These are phyloP conservation scores for Zygogramma bicolorata DNA, from an alignment of 2,888 invertebrate species.

Conservation along the genomic window DNA sequence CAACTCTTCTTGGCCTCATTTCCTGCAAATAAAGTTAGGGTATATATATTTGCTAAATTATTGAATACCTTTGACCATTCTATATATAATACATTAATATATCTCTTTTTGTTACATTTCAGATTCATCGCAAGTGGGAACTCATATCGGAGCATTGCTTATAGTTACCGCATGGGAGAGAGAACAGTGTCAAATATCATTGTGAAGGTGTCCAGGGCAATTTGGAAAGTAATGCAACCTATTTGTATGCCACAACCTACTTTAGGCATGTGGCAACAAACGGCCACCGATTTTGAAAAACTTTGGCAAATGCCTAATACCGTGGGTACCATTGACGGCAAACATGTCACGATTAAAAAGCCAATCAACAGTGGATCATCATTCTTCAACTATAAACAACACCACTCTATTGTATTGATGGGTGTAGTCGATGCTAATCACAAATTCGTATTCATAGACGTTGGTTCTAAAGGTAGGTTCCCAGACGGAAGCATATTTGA, in stretches of 20 bases:
- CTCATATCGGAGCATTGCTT: conserved; percentile 7
- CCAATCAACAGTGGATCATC: conserved; percentile 4
- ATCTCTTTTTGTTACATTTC: not conserved
- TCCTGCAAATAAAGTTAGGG: conserved; percentile 20
- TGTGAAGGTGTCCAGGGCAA: not conserved
- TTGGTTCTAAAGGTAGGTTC: conserved; percentile 7
- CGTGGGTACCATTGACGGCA: conserved; percentile 24
- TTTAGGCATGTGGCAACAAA: conserved; percentile 3
- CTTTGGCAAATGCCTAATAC: conserved; percentile 20
- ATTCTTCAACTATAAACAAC: conserved; percentile 16
- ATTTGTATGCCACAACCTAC: conserved; percentile 19
- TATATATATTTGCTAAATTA: conserved; percentile 8
- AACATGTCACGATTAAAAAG: conserved; percentile 19
- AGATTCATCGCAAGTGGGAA: conserved; percentile 5
- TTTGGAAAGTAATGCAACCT: conserved; percentile 15
- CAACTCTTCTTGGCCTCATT: conserved; percentile 16
- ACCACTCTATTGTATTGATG: conserved; percentile 14
- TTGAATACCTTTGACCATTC: conserved; percentile 8
- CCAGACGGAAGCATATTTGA: not conserved
- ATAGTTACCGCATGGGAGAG: conserved; percentile 15
- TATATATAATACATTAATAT: conserved; percentile 4
- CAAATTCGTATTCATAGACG: conserved; percentile 13
- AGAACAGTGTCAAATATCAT: conserved; percentile 5
- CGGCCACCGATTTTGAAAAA: conserved; percentile 12
- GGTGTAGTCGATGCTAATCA: conserved; percentile 21